Conservation (phyloP, 1,140 invertebrate species). For the Eumeta japonica region DNA sequence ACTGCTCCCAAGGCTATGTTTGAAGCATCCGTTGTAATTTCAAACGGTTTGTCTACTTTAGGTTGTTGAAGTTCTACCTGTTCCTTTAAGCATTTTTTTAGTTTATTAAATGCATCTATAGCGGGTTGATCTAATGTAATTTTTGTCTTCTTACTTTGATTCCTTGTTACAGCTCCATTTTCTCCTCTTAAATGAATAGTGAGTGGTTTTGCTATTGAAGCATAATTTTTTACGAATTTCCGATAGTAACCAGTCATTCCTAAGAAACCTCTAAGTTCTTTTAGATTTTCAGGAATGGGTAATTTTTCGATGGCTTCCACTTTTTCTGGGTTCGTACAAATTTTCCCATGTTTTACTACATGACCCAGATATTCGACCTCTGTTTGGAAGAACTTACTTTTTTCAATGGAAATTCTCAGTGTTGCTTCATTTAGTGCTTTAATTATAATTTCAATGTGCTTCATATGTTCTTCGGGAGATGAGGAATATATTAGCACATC, state of each 20-base stretch:
- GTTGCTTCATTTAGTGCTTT: neutral
- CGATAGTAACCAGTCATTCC: slow-evolving; percentile 2
- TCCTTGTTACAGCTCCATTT: no score
- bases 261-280: slow-evolving; percentile 7
- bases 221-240: neutral
- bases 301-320: slow-evolving; percentile 12
- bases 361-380: neutral
- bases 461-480: no score
- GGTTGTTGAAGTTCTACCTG: slow-evolving; percentile 6
- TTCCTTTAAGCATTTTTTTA: slow-evolving; percentile 8
- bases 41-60: neutral
- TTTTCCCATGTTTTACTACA: neutral
- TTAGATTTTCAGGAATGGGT: slow-evolving; percentile 8
- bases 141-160: slow-evolving; percentile 7
- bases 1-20: neutral
- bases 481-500: slow-evolving; percentile 24
- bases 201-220: slow-evolving; percentile 6
- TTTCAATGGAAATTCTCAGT: slow-evolving; percentile 13
- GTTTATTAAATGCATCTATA: slow-evolving; percentile 8
- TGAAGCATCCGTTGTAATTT: neutral
- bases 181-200: slow-evolving; percentile 14
- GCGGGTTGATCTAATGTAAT: neutral
- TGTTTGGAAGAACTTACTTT: neutral
- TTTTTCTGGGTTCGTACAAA: slow-evolving; percentile 13
- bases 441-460: neutral